These are phyloP conservation scores for Scaptomyza parva DNA, from an alignment of 2,888 invertebrate genomes.

Conservation along the genomic window DNA sequence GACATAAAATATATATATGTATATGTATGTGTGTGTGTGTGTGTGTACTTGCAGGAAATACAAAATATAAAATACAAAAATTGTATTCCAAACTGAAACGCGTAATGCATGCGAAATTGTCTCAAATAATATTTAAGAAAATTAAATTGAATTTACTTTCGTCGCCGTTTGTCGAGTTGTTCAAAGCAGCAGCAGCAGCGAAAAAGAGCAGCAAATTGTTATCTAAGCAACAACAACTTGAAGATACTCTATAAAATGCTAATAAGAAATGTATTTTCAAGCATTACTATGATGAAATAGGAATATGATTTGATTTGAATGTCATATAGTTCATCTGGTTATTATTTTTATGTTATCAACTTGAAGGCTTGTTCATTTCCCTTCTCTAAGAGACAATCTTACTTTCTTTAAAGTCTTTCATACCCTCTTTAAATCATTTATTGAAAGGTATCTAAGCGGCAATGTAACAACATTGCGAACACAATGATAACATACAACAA, in stretches of 20 bases:
- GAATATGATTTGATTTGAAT: no score
- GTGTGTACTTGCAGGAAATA: conserved; percentile 61
- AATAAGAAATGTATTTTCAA: background rate
- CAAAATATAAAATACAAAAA: conserved; percentile 39
- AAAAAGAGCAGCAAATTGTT: background rate
- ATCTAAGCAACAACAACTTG: background rate
- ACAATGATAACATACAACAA: conserved; percentile 75
- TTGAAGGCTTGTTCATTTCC: no score
- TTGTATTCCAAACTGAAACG: conserved; percentile 57
- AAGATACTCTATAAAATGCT: conserved; percentile 8
- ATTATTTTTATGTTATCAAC: no score
- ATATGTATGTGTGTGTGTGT: no score
- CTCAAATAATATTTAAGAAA: conserved; percentile 82
- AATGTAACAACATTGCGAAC: conserved; percentile 23
- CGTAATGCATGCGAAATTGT: conserved; percentile 78
- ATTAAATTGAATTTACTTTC: conserved; percentile 80
- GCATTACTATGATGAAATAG: no score
- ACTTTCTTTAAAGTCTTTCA: background rate
- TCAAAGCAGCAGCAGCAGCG: conserved; percentile 16
- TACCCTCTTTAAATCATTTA: background rate
- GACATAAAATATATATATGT: conserved; percentile 68
- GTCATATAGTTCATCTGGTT: no score
- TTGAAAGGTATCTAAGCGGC: conserved; percentile 29
- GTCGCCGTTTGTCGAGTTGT: conserved; percentile 32
- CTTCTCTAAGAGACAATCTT: no score